Conservation (phyloP, 2,888 invertebrate species). For the Automeris io region DNA sequence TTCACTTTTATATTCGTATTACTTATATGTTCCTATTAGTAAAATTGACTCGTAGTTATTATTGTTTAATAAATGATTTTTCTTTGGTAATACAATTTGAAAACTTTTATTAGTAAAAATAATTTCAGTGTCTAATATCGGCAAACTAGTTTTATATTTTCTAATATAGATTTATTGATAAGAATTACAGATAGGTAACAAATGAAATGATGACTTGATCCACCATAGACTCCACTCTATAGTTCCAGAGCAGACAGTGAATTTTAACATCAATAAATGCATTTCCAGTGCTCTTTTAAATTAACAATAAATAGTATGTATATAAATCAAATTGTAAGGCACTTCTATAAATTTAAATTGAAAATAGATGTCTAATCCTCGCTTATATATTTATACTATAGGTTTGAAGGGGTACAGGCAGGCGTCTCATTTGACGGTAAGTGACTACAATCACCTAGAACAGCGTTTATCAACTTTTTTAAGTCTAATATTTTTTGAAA, state of each 20-base stretch:
- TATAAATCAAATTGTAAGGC: slow-evolving; percentile 74
- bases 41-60: slow-evolving; percentile 60
- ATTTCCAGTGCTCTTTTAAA: slow-evolving; percentile 55
- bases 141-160: slow-evolving; percentile 5
- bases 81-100: slow-evolving; percentile 1
- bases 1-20: slow-evolving; percentile 27
- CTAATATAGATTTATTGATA: slow-evolving; percentile 9
- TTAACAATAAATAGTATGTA: slow-evolving; percentile 48
- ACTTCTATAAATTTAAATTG: slow-evolving; percentile 72
- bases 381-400: slow-evolving; percentile 45
- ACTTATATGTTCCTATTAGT: slow-evolving; percentile 25
- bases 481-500: no score
- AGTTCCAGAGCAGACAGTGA: slow-evolving; percentile 41
- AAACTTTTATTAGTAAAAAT: not conserved
- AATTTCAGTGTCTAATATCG: slow-evolving; percentile 2
- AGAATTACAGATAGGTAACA: slow-evolving; percentile 22
- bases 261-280: slow-evolving; percentile 52
- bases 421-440: no score
- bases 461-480: no score
- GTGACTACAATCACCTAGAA: no score
- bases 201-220: slow-evolving; percentile 36
- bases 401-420: no score
- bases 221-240: slow-evolving; percentile 35
- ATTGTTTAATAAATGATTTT: slow-evolving; percentile 8
- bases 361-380: slow-evolving; percentile 48